Evolutionary conservation across 2,113 vertebrate species (phyloP).

Genomic region (Macquaria ambigua): DNA sequence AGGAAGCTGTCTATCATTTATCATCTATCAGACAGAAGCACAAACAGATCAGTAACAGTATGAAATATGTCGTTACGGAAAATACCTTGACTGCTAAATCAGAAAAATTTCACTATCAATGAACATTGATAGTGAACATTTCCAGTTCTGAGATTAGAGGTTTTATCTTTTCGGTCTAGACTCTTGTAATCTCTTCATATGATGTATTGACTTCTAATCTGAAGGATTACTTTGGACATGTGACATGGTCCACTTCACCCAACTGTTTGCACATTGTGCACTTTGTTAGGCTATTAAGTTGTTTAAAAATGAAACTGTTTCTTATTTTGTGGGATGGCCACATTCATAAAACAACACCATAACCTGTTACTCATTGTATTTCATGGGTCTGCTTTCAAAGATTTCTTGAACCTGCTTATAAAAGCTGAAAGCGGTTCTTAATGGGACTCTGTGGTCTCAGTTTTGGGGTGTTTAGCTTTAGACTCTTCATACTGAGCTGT

Average conservation of each 20-base stretch:
- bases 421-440: conserved; percentile 15
- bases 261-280: not conserved
- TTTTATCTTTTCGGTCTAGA: conserved; percentile 53
- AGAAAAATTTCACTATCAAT: too few species aligned
- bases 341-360: not conserved
- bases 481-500: conserved; percentile 22
- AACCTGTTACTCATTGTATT: not conserved
- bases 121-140: too few species aligned
- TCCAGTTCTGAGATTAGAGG: conserved; percentile 44
- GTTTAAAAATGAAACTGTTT: not conserved
- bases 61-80: too few species aligned
- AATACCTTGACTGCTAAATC: too few species aligned
- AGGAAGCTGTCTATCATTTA: too few species aligned
- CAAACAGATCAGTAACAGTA: too few species aligned
- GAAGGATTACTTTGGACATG: conserved; percentile 1
- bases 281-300: not conserved
- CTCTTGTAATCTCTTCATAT: conserved; percentile 51
- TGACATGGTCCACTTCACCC: not conserved
- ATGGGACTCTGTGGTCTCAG: not conserved
- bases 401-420: not conserved
- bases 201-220: conserved; percentile 39
- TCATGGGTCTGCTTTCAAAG: not conserved
- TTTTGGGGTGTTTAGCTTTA: conserved; percentile 19
- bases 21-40: too few species aligned
- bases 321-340: not conserved